Conservation (phyloP, 1,140 invertebrate genomes). For the Popillia japonica region DNA sequence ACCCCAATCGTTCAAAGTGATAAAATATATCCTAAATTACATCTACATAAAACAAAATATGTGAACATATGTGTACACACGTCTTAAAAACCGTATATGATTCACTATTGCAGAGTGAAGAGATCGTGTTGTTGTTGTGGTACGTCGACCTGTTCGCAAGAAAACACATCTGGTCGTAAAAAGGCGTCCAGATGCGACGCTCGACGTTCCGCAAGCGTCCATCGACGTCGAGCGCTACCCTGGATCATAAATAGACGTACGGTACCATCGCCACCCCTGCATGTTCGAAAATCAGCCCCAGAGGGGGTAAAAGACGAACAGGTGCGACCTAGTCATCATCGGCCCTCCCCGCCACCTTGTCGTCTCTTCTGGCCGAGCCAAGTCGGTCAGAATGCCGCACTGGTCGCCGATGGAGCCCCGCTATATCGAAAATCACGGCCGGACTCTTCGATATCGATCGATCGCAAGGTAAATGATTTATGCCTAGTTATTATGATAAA, state of each 20-base stretch:
- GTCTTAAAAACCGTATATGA: slow-evolving; percentile 44
- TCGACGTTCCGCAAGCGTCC: neutral
- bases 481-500: too few relatives aligned
- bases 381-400: slow-evolving; percentile 53
- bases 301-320: slow-evolving; percentile 56
- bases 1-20: neutral
- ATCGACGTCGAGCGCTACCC: slow-evolving; percentile 4
- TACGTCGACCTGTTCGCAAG: slow-evolving; percentile 46
- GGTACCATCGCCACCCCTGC: slow-evolving; percentile 22
- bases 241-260: slow-evolving; percentile 40
- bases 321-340: slow-evolving; percentile 50
- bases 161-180: slow-evolving; percentile 49
- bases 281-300: slow-evolving; percentile 40
- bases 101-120: slow-evolving; percentile 43
- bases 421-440: slow-evolving; percentile 32
- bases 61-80: neutral
- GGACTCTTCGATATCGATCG: slow-evolving; percentile 1
- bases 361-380: slow-evolving; percentile 39
- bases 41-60: neutral
- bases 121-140: slow-evolving; percentile 44
- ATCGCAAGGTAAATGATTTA: neutral
- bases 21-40: slow-evolving; percentile 37
- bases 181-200: slow-evolving; percentile 33
- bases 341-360: slow-evolving; percentile 39
- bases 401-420: slow-evolving; percentile 52